Conservation (phyloP, 2,888 invertebrate species). For the Glomeris marginata region DNA sequence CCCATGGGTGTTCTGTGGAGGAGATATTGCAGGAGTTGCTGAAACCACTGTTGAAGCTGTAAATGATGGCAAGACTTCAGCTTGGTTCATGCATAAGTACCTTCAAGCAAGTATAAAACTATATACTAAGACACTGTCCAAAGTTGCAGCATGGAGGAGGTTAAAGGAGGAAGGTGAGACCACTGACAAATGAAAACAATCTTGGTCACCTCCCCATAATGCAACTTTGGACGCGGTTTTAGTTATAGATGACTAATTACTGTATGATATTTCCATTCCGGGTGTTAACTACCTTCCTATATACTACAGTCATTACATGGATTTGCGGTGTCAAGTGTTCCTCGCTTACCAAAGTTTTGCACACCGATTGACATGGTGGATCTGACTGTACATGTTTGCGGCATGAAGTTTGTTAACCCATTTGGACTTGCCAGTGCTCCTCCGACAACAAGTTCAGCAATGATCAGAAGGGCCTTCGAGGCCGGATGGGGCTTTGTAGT, state of each 20-base stretch:
- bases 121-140: too few relatives aligned
- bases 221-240: too few relatives aligned
- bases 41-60: conserved; percentile 97
- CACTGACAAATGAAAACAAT: too few relatives aligned
- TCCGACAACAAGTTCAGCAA: conserved; percentile 82
- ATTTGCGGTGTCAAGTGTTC: conserved; percentile 43
- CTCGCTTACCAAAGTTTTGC: conserved; percentile 77
- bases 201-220: too few relatives aligned
- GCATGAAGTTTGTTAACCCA: conserved; percentile 86
- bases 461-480: conserved; percentile 89
- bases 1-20: conserved; percentile 76
- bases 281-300: too few relatives aligned
- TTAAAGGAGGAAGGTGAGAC: too few relatives aligned
- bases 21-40: conserved; percentile 84
- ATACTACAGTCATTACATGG: conserved; percentile 34
- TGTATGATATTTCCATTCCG: too few relatives aligned
- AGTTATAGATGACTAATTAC: too few relatives aligned
- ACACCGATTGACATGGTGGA: conserved; percentile 89
- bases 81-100: conserved; percentile 86
- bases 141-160: background rate
- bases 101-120: conserved; percentile 55
- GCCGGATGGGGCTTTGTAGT: conserved; percentile 97
- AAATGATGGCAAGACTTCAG: conserved; percentile 95
- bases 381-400: conserved; percentile 81
- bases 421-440: conserved; percentile 96